Evolutionary conservation across 1,140 invertebrate species (phyloP), one percentile per base, ranked within the genome.

Genomic region (Semibalanus balanoides): DNA sequence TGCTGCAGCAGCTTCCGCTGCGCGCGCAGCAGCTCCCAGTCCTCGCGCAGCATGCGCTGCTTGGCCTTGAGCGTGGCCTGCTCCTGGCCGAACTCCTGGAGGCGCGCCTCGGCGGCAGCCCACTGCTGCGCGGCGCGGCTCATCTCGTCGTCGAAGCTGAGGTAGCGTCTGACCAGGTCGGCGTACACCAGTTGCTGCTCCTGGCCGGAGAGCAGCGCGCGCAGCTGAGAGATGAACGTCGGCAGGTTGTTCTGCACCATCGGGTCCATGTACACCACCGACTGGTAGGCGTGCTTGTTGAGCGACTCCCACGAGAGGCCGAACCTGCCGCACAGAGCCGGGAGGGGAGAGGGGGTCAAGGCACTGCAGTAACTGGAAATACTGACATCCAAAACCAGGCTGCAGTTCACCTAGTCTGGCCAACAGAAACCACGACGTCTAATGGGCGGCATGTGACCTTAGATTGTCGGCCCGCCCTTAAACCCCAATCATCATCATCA

Each of bases 71-170:
- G 81, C 77, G 85, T 84, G 30, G 85, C 82, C 82, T 87, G 83
- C 79, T 85, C 83, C 77, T 82, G 79, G 77, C 85, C 85, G 71
- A 88, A 89, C 77, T 87, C 85, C 79, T 87, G 86, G 78, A 89
- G 87, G n/a, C 87, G 82, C n/a, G 86, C 83, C 77, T 88, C 87
- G 73, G 86, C 85, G 77, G 88, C 87, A 30, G 85, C 83, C 86
- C 88, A 89, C 29, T 88, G 81, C 43, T 86, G 85, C 74, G 85
- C 84, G 29, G 89, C 86, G 76, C 85, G 84, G 72, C 85, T 87
- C 86, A 90, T 89, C 80, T 89, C 88, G 80, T 89, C 86, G 75
- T 89, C 87, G 82, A 90, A 89, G 74, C 85, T 85, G 74, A 88
- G 82, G 82, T 88, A 88, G 51, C 85, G 84, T 76, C 86, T 83